Evolutionary conservation across 1,140 invertebrate species (phyloP), one percentile per base, ranked within the genome.

Genomic region (Hydropsyche tenuis): DNA sequence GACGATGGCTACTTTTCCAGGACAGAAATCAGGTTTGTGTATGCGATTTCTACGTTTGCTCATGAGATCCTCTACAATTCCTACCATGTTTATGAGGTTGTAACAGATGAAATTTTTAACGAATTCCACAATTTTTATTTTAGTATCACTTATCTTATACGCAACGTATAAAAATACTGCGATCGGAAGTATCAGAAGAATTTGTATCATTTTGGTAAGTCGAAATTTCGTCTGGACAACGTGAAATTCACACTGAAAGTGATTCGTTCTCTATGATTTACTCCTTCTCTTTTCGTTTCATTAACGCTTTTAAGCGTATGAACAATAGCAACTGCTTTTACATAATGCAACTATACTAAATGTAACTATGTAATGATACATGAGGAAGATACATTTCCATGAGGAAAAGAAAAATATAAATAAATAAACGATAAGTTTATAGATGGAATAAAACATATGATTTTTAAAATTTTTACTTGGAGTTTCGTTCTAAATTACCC

Each of bases 1-100:
- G 46, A 97, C 90, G 74, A 97, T 89, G 51, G 93, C 95, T 56
- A 94, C 85, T 84, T 89, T 88, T 46, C 88, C 90, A n/a, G n/a
- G n/a, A n/a, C n/a, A n/a, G n/a, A n/a, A n/a, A n/a, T n/a, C n/a
- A n/a, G n/a, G n/a, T 76, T 46, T 64, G 80, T 79, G 69, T 82
- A 81, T 76, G 75, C 78, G 23, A 37, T 70, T 70, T 20, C 56
- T 70, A 0, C 18, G 27, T 18, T 20, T 53, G 27, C 56, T 37
- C 23, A 56, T 70, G 11, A 70, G n/a, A 42, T 70, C 68, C 0
- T 48, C 22, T 16, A 30, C 16, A 1, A 70, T 70, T 37, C 68
- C 68, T 25, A 70, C 0, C 2, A 23, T 16, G 20, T 46, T 46
- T 1, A 53, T 56, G 14, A 12, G 27, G 14, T 70, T 43, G 30